These are phyloP conservation scores for Lagopus muta DNA, from an alignment of 2,113 vertebrate species.

Conservation along the genomic window DNA sequence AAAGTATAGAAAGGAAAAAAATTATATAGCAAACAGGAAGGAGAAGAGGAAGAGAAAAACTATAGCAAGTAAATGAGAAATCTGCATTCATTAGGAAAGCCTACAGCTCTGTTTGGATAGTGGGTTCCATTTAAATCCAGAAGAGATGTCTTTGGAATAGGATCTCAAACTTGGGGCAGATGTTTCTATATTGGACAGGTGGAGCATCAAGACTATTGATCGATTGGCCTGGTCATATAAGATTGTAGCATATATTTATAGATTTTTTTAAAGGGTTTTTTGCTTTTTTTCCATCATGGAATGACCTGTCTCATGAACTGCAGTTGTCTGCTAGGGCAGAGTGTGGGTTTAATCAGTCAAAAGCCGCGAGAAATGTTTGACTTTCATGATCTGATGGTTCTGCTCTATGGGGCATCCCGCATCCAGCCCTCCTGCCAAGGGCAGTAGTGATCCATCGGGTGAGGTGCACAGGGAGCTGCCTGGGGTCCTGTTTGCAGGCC, in stretches of 20 bases:
- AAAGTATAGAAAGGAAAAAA: background rate
- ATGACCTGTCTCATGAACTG: background rate
- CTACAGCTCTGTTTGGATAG: background rate
- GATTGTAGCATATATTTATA: background rate
- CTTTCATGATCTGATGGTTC: background rate
- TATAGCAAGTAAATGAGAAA: background rate
- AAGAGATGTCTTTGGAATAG: background rate
- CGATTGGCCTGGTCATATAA: background rate
- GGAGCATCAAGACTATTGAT: background rate
- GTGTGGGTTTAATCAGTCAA: background rate
- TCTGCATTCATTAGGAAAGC: background rate
- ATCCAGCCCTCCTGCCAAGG: background rate
- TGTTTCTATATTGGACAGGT: background rate
- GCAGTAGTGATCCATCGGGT: background rate
- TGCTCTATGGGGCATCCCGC: background rate
- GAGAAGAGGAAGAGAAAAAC: background rate
- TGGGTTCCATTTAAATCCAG: background rate
- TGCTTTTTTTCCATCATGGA: background rate
- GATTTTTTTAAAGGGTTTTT: background rate
- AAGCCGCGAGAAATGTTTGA: rapidly evolving
- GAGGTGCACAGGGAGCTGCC: background rate
- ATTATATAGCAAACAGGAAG: background rate
- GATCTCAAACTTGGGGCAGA: background rate
- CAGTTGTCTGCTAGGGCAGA: background rate
- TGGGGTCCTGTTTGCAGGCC: background rate